Evolutionary conservation across 1,140 invertebrate genomes (phyloP), one percentile per base, ranked within the genome.

Genomic region (Drosophila tsacasi): DNA sequence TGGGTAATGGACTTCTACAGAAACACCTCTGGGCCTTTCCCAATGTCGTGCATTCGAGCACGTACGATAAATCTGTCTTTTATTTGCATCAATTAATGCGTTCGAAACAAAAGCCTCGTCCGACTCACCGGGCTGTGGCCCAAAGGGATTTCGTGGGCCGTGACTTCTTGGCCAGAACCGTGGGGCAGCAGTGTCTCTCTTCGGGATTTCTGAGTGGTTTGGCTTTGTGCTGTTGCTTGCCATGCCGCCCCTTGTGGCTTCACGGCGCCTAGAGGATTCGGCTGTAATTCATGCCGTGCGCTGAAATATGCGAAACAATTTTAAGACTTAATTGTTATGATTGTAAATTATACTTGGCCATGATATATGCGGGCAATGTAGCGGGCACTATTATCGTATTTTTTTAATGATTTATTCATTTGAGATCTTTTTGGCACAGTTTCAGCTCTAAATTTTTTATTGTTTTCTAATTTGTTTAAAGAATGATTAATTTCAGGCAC

Each of bases 271-370:
- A 44, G 42, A 61, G 23, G 52, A 83, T 63, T 62, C 30, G 60
- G 13, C 44, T 50, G 69, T 83, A 80, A 68, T 83, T 83, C 63
- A 83, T 68, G 63, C 49, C 17, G 47, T 15, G 55, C 58, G 17
- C 47, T 60, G 52, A 67, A 76, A 76, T 72, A 76, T 80, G 65
- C 40, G 39, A 32, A 50, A 27, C 62, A 80, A 65, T 83, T 76
- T 64, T n/a, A 72, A 83, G 66, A 71, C 81, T 83, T 73, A 83
- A 80, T 76, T 83, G 59, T 64, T 84, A 62, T 68, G 68, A 54
- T 75, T 65, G 78, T 80, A 72, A 83, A 76, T 61, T 73, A 80
- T 63, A 59, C 67, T 80, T 65, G 55, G 42, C 32, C 2, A 30
- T 67, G 52, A 81, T 77, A 42, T 76, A 81, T 72, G 76, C 25